Evolutionary conservation across 2,797 vertebrate genomes (phyloP).

Genomic region (Muscicapa striata): DNA sequence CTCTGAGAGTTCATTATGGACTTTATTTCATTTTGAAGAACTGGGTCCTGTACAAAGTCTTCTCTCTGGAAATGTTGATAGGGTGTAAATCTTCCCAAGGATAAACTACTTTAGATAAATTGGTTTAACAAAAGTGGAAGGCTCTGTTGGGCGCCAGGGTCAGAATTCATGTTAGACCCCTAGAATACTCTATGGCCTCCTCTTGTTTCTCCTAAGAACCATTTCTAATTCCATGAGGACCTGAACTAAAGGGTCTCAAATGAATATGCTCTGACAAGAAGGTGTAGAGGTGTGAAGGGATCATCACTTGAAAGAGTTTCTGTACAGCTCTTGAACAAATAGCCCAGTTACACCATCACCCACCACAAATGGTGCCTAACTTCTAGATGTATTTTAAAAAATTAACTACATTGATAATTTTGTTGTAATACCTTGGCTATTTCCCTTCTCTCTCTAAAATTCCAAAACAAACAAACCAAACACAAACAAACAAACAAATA

Average conservation of each 20-base stretch:
- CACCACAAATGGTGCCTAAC: background rate
- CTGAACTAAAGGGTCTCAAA: background rate
- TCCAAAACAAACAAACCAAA: background rate
- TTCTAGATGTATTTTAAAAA: background rate
- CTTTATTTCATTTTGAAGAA: background rate
- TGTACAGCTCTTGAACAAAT: background rate
- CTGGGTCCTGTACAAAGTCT: background rate
- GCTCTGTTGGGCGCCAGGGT: background rate
- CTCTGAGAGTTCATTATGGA: background rate
- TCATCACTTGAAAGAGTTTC: background rate
- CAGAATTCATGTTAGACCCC: background rate
- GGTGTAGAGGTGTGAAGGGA: background rate
- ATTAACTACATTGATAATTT: background rate
- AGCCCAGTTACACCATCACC: background rate
- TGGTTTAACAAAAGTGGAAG: slow-evolving; percentile 6
- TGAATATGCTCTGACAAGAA: background rate
- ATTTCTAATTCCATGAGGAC: background rate
- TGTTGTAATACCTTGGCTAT: background rate
- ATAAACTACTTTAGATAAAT: background rate
- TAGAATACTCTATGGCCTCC: accelerated
- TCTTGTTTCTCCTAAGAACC: background rate
- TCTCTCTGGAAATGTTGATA: background rate
- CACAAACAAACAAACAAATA: too few relatives aligned
- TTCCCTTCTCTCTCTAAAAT: background rate
- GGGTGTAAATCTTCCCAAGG: background rate